Conservation (phyloP, 2,113 vertebrate species). For the Oreochromis aureus region DNA sequence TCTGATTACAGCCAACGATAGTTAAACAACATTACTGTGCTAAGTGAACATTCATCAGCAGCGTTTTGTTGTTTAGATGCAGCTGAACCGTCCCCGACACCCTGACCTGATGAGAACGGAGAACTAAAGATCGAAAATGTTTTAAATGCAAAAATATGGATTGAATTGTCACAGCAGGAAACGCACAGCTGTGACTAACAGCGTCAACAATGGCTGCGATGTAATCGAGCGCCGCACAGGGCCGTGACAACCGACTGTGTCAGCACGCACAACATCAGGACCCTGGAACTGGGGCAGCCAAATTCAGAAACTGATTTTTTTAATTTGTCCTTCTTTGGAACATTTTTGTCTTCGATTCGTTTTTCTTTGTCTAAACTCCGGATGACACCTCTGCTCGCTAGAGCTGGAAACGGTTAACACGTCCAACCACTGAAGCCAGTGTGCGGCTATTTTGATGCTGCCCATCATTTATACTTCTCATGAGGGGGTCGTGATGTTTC, state of each 20-base stretch:
- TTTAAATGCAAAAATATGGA: neutral
- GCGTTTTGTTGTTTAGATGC: neutral
- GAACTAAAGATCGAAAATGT: neutral
- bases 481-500: neutral
- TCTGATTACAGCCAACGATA: neutral
- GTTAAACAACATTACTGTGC: accelerated
- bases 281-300: accelerated
- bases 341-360: neutral
- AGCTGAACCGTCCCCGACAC: neutral
- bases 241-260: neutral
- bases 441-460: neutral
- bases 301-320: accelerated
- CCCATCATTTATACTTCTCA: neutral
- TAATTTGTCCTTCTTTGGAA: neutral
- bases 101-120: neutral
- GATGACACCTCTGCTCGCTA: accelerated
- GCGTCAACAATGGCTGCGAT: neutral
- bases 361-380: neutral
- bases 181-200: neutral
- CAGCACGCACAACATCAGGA: neutral
- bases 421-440: neutral
- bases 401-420: neutral
- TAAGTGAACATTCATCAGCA: neutral
- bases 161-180: neutral
- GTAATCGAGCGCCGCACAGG: neutral